Evolutionary conservation across 2,888 invertebrate species (phyloP).

Genomic region (Lochmaea capreae): DNA sequence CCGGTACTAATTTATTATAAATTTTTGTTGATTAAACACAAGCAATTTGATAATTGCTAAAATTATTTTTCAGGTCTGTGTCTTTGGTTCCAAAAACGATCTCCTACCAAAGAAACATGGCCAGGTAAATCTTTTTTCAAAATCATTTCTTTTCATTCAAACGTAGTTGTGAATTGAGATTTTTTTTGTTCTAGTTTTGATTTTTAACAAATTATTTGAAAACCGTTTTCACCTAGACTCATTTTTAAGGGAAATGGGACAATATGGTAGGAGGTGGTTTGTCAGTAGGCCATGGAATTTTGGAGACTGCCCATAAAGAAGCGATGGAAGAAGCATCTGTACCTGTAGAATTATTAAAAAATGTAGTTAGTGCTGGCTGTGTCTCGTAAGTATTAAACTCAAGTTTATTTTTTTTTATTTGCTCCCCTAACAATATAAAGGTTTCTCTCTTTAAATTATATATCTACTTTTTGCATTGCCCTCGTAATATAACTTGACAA

Average conservation of each 20-base stretch:
- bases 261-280: conserved; percentile 96
- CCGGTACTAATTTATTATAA: too few relatives aligned
- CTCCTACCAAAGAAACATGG: conserved; percentile 94
- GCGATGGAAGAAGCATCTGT: conserved; percentile 95
- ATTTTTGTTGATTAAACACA: too few relatives aligned
- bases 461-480: too few relatives aligned
- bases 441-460: conserved; percentile 51
- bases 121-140: conserved; percentile 71
- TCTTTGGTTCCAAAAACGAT: conserved; percentile 93
- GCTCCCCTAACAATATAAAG: too few relatives aligned
- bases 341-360: conserved; percentile 80
- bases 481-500: too few relatives aligned
- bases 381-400: conserved; percentile 84
- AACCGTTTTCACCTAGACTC: neutral
- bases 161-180: neutral
- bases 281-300: conserved; percentile 87
- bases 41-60: conserved; percentile 78
- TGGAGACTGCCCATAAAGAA: conserved; percentile 93
- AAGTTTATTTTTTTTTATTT: conserved; percentile 2
- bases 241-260: conserved; percentile 81
- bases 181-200: conserved; percentile 9
- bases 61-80: conserved; percentile 67
- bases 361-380: conserved; percentile 81
- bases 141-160: neutral
- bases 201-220: conserved; percentile 5